Base-by-base conservation (phyloP, 2,888 invertebrate species). In the Oscheius sp. region DNA sequence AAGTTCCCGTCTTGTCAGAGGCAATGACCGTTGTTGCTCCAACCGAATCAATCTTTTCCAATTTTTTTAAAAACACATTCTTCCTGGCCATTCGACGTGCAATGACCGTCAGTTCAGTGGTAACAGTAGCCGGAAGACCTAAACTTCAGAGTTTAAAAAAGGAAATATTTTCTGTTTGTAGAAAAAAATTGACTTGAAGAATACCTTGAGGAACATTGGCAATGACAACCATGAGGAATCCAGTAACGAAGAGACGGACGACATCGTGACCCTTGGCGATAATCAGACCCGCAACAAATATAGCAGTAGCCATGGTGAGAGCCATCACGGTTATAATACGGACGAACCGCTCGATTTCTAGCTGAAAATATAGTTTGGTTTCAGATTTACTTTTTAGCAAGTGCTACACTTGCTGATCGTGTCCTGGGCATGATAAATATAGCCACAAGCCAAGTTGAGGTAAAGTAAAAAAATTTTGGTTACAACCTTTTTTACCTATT, bases 161-260 rank as follows among this genome's bases (percentile, higher is more conserved):
- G 12, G 5, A 41, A 41, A 41, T 41, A 24, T 47, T 47, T 22
- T 14, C 22, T 6, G 47, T 24, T 47, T 47, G 6, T 45, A n/a
- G 45, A 17, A 24, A 47, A 2, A 0, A 47, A 47, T n/a, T 47
- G 17, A 9, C 36, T 36, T 3, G 30, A 59, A 59, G 24, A 3
- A 24, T 54, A 72, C 75, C 77, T 63, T 81, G 81, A 24, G 81
- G 81, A 28, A 81, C 79, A 63, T 77, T 75, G 26, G 79, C 81
- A 49, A 80, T 76, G 49, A 81, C 70, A 24, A 80, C 78, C 71
- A 81, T 73, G 3, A 81, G 64, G 47, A 81, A 81, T 17, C 79
- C 79, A 57, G 78, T 80, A 61, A 81, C 73, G 51, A 81, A 80
- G 20, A 76, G 71, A 24, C 72, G 68, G 33, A 79, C 49, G 50